Conservation (phyloP, 2,113 vertebrate species). For the Ranitomeya variabilis region DNA sequence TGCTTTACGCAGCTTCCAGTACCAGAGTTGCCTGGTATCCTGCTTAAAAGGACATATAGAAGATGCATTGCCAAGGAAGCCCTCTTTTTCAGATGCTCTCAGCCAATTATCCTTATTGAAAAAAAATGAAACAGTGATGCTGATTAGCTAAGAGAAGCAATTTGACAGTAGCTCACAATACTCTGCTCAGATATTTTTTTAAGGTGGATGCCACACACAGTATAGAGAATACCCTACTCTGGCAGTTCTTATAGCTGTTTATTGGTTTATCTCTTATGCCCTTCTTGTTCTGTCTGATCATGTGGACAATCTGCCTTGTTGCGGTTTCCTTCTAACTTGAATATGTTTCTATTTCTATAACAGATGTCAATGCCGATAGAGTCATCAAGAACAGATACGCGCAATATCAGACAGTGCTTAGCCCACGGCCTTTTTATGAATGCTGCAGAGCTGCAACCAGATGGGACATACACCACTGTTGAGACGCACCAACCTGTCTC, state of each 20-base stretch:
- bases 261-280: not conserved
- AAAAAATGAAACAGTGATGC: not conserved
- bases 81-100: too few species aligned
- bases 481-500: constrained; percentile 84
- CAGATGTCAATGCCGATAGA: constrained; percentile 85
- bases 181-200: too few species aligned
- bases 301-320: not conserved
- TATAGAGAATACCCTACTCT: too few species aligned
- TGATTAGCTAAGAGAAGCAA: not conserved
- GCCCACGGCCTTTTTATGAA: constrained; percentile 91
- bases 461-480: constrained; percentile 84
- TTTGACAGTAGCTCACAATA: too few species aligned
- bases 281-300: not conserved
- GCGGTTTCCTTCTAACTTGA: not conserved
- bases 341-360: not conserved
- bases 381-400: constrained; percentile 78
- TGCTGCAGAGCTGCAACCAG: constrained; percentile 86
- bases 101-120: too few species aligned
- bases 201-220: too few species aligned
- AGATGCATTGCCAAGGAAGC: not conserved
- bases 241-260: too few species aligned
- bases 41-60: not conserved
- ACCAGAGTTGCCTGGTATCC: not conserved
- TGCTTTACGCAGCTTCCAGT: not conserved
- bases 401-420: constrained; percentile 85